A percentile compares a stretch with the other conserved stretches of the same genome.
These are phyloP conservation scores for Eupeodes corollae DNA, from an alignment of 1,140 invertebrate species.

Conservation along the genomic window DNA sequence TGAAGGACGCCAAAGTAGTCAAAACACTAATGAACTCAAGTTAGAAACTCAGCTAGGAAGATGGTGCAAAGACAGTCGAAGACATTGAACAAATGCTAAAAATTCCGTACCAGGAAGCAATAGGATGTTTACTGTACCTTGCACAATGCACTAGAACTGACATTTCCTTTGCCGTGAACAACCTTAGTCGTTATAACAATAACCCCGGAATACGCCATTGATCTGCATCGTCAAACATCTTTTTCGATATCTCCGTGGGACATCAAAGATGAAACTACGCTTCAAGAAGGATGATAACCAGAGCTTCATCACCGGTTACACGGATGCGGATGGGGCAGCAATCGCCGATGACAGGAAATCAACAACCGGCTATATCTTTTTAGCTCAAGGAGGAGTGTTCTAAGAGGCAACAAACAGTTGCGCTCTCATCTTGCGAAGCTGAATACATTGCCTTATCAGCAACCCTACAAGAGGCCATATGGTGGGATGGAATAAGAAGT, in stretches of 20 bases:
- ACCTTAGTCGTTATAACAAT: conserved; percentile 22
- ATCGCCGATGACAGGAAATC: conserved; percentile 21
- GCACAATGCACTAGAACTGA: conserved; percentile 30
- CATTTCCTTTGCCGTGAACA: conserved; percentile 32
- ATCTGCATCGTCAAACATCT: conserved; percentile 30
- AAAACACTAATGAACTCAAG: conserved; percentile 10
- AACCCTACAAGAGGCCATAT: conserved; percentile 11
- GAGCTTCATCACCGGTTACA: too few relatives aligned
- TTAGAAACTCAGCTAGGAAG: neutral
- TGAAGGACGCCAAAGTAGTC: conserved; percentile 6
- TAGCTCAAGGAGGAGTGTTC: conserved; percentile 8
- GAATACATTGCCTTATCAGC: too few relatives aligned
- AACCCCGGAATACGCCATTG: conserved; percentile 20
- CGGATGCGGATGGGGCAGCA: conserved; percentile 30
- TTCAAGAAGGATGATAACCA: neutral
- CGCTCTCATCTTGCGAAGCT: conserved; percentile 23
- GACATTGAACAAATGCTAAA: neutral
- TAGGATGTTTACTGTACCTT: conserved; percentile 35
- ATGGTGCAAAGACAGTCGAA: neutral
- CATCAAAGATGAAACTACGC: conserved; percentile 10
- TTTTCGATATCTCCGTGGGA: conserved; percentile 34
- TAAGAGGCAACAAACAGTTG: conserved; percentile 22
- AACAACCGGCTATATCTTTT: conserved; percentile 22
- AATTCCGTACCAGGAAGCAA: conserved; percentile 25
- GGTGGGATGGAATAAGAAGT: neutral